A percentile compares a stretch with the other conserved stretches of the same genome.
Evolutionary conservation across 2,797 vertebrate species (phyloP).

Genomic region (Sebastolobus altivelis): DNA sequence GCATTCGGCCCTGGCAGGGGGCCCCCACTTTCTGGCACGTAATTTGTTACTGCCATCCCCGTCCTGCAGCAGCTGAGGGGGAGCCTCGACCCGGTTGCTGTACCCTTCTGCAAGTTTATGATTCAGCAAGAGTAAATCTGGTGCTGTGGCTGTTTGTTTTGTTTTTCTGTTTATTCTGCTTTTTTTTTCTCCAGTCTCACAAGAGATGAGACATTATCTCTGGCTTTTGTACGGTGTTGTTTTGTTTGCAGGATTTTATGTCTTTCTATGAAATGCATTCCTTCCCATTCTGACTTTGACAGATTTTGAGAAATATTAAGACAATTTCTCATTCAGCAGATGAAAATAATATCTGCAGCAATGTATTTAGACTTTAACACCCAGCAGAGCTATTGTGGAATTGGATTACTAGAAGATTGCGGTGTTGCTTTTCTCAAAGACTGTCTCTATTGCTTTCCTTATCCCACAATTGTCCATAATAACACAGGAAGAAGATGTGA

Average conservation of each 20-base stretch:
- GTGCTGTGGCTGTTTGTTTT: slow-evolving; percentile 25
- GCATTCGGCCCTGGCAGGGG: slow-evolving; percentile 58
- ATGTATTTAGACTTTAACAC: slow-evolving; percentile 33
- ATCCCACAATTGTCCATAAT: slow-evolving; percentile 38
- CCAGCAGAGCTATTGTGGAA: slow-evolving; percentile 27
- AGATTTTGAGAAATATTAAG: slow-evolving; percentile 27
- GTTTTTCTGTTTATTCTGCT: slow-evolving; percentile 5
- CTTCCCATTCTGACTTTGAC: not conserved
- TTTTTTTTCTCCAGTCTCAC: not conserved
- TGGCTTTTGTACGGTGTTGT: not conserved
- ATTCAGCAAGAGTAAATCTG: slow-evolving; percentile 42
- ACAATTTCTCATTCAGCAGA: slow-evolving; percentile 27
- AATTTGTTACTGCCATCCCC: slow-evolving; percentile 49
- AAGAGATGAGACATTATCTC: not conserved
- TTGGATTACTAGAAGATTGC: slow-evolving; percentile 46
- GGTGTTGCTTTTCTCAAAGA: slow-evolving; percentile 23
- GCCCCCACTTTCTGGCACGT: slow-evolving; percentile 58
- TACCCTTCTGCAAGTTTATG: slow-evolving; percentile 28
- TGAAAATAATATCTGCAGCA: slow-evolving; percentile 9
- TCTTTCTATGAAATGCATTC: slow-evolving; percentile 27
- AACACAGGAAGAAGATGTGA: slow-evolving; percentile 28
- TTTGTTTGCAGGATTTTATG: slow-evolving; percentile 17
- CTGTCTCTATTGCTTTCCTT: slow-evolving; percentile 7
- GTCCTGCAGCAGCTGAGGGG: slow-evolving; percentile 54
- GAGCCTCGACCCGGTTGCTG: slow-evolving; percentile 31